phyloP scores from a whole-genome alignment of 2,113 vertebrate genomes.

The Sander vitreus region DNA sequence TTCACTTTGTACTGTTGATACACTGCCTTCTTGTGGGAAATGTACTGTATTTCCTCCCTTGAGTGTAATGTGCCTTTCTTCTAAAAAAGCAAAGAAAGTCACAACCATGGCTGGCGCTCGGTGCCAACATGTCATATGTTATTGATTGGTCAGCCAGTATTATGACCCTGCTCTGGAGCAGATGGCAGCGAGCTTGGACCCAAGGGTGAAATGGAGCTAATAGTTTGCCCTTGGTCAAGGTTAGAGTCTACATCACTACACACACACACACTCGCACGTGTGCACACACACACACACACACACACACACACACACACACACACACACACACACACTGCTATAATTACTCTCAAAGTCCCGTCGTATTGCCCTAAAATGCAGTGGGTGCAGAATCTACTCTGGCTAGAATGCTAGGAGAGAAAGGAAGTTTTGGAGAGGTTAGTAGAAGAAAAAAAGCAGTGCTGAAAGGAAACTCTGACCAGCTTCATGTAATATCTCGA shows the following conservation, averaged over 20 bases:
- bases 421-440: background rate
- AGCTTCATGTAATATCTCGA: background rate
- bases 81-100: slow-evolving; percentile 48
- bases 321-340: slow-evolving; percentile 16
- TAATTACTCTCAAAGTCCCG: slow-evolving; percentile 45
- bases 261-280: background rate
- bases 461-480: background rate
- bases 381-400: slow-evolving; percentile 30
- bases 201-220: slow-evolving; percentile 65
- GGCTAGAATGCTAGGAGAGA: background rate
- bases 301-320: slow-evolving; percentile 3
- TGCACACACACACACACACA: background rate
- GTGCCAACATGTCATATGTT: slow-evolving; percentile 65
- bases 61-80: slow-evolving; percentile 33
- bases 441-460: background rate
- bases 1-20: slow-evolving; percentile 26
- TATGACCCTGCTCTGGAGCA: slow-evolving; percentile 67
- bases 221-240: slow-evolving; percentile 77
- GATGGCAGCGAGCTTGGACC: slow-evolving; percentile 71
- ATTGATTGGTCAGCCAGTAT: slow-evolving; percentile 65
- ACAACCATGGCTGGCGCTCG: slow-evolving; percentile 10
- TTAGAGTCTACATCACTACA: slow-evolving; percentile 50
- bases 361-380: slow-evolving; percentile 44
- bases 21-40: slow-evolving; percentile 18
- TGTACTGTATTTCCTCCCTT: slow-evolving; percentile 22